Evolutionary conservation across 2,888 invertebrate species (phyloP).

Genomic region (Xanthostigma xanthostigma): DNA sequence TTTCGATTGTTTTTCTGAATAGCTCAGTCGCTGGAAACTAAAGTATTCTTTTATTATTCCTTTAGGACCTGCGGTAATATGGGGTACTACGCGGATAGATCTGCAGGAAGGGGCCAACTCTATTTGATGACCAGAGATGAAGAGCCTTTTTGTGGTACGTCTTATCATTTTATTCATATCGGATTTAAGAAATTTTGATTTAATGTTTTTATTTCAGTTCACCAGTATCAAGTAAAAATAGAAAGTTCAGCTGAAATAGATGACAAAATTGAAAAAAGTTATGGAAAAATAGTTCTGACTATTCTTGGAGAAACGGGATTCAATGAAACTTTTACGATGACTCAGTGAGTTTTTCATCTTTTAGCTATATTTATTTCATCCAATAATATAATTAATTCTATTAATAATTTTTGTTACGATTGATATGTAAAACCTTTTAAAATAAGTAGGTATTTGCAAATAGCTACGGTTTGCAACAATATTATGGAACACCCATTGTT

Average conservation of each 20-base stretch:
- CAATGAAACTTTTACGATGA: constrained; percentile 80
- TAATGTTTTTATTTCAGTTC: constrained; percentile 37
- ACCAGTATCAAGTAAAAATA: constrained; percentile 74
- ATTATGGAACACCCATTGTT: no score
- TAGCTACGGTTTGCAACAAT: no score
- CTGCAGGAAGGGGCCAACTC: constrained; percentile 70
- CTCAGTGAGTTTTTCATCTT: constrained; percentile 41
- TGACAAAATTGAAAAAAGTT: constrained; percentile 49
- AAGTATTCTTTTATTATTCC: constrained; percentile 4
- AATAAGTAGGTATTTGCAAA: no score
- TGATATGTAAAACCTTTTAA: no score
- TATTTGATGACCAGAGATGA: constrained; percentile 80
- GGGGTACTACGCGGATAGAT: constrained; percentile 85
- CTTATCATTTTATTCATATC: neutral
- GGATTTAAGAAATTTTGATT: neutral
- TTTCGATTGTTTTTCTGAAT: no score
- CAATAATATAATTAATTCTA: no score
- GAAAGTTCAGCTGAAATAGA: constrained; percentile 47
- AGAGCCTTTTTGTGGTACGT: constrained; percentile 78
- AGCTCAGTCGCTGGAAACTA: no score
- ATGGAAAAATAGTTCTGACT: constrained; percentile 65
- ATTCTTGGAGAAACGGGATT: constrained; percentile 66
- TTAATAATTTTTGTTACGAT: no score
- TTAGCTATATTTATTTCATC: no score
- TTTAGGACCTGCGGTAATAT: constrained; percentile 62